These are phyloP conservation scores for Xestia xanthographa DNA, from an alignment of 2,888 invertebrate genomes.

Conservation along the genomic window DNA sequence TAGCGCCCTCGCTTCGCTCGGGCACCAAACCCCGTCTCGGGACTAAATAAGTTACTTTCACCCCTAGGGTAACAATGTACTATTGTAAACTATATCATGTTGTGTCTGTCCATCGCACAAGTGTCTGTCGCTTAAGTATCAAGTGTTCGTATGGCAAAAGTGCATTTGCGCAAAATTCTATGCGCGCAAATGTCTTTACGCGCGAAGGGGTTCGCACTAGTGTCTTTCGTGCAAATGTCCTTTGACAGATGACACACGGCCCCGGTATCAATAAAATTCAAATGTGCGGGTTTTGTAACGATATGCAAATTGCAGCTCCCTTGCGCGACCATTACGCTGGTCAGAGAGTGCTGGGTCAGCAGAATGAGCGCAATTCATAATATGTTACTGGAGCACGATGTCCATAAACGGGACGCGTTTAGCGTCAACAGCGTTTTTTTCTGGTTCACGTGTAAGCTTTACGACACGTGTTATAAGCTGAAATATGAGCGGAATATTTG, in stretches of 20 bases:
- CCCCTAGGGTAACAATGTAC: no score
- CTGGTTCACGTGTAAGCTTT: conserved; percentile 23
- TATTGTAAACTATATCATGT: no score
- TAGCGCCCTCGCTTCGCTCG: no score
- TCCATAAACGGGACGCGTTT: neutral
- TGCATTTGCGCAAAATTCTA: no score
- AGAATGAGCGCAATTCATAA: conserved; percentile 10
- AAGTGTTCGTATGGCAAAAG: neutral
- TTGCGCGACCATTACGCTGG: neutral
- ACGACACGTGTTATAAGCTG: neutral
- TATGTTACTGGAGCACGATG: neutral
- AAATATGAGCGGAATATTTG: conserved; percentile 9
- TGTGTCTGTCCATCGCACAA: neutral
- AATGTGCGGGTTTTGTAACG: conserved; percentile 36
- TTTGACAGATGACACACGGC: neutral
- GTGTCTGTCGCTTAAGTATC: neutral
- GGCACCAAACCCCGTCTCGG: no score
- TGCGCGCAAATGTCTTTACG: neutral
- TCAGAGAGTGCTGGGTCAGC: neutral
- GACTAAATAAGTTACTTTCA: no score
- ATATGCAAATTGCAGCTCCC: conserved; percentile 42
- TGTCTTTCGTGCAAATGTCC: neutral
- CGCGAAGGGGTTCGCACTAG: neutral
- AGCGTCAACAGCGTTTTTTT: conserved; percentile 1
- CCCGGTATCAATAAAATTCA: conserved; percentile 33